Evolutionary conservation across 2,888 invertebrate species (phyloP).

Genomic region (Oxyteleia sp.): DNA sequence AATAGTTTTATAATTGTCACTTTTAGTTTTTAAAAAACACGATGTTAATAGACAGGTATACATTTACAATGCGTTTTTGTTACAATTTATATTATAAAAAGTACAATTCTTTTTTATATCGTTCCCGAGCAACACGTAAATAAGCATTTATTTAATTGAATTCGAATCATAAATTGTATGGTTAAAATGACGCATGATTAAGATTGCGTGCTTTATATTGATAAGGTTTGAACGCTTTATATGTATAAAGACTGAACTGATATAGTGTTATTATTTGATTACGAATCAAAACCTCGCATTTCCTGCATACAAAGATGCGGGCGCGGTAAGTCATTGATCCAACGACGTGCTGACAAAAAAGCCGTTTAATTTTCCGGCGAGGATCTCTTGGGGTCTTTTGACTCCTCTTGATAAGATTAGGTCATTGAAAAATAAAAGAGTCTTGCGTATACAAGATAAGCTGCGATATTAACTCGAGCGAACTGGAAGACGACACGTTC

Average conservation of each 20-base stretch:
- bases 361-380: slow-evolving; percentile 26
- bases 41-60: too few relatives aligned
- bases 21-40: too few relatives aligned
- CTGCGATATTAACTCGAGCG: slow-evolving; percentile 14
- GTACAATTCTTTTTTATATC: too few relatives aligned
- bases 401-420: slow-evolving; percentile 28
- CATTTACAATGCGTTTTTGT: too few relatives aligned
- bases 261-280: slow-evolving; percentile 50
- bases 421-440: slow-evolving; percentile 43
- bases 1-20: too few relatives aligned
- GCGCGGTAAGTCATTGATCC: slow-evolving; percentile 23
- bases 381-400: slow-evolving; percentile 36
- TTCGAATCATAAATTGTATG: neutral
- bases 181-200: neutral
- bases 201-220: slow-evolving; percentile 4
- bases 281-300: slow-evolving; percentile 47
- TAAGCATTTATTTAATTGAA: too few relatives aligned
- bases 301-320: slow-evolving; percentile 44
- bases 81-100: too few relatives aligned
- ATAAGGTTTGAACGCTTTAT: slow-evolving; percentile 10
- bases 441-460: slow-evolving; percentile 30
- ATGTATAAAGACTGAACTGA: slow-evolving; percentile 9
- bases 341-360: neutral
- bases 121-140: too few relatives aligned
- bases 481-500: slow-evolving; percentile 27